Evolutionary conservation across 1,140 invertebrate genomes (phyloP), one percentile per base, ranked within the genome.

Genomic region (Aphis gossypii): DNA sequence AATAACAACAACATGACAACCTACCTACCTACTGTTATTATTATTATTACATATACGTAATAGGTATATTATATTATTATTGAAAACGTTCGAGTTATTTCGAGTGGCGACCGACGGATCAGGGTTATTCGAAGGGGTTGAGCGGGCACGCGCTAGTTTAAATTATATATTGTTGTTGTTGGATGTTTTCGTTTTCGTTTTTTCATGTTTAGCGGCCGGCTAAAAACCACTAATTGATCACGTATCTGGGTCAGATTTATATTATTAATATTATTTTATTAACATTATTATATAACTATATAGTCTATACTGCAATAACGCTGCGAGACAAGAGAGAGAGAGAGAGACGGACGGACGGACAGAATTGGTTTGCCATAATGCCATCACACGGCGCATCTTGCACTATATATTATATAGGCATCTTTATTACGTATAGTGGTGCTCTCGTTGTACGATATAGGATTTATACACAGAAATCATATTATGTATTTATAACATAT

Each of bases 51-150:
- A n/a, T 68, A 56, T 56, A n/a, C 60, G 60, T 30, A 46, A 46
- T 46, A 46, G 38, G 38, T 41, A 87, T 46, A 25, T 41, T 41
- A 41, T 41, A n/a, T 9, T 25, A 21, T n/a, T 51, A 51, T 88
- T 21, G 48, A 46, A 88, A 88, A 51, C 46, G 46, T 51, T 51
- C 46, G 89, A n/a, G 87, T 87, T 21, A 54, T 89, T 56, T 48
- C 30, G 18, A 30, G 30, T 44, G 84, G 84, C 30, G 8, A 68
- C n/a, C 38, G 20, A n/a, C 30, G 48, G 87, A 89, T 89, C 87
- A 89, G 35, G 48, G 87, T 89, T 54, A 44, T 90, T 68, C 56
- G 89, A 68, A 90, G 38, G 89, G 89, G 89, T 90, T 90, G 89
- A 90, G 38, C 89, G 38, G 89, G 89, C 54, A 68, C 38, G 89